These are phyloP conservation scores for Drosophila helvetica DNA, from an alignment of 2,888 invertebrate species.

Conservation along the genomic window DNA sequence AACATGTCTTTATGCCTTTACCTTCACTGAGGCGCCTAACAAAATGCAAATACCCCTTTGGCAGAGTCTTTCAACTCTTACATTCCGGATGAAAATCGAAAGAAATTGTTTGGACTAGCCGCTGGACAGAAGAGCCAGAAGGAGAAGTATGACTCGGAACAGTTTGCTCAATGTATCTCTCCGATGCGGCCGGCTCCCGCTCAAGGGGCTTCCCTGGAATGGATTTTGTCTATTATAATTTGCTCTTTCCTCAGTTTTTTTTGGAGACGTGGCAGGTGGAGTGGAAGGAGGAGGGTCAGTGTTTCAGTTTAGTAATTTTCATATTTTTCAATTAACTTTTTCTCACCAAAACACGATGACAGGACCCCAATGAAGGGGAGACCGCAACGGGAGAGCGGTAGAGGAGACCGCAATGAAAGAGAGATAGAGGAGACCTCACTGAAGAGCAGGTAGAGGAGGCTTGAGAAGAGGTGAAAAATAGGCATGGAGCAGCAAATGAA, in stretches of 20 bases:
- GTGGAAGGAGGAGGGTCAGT: neutral
- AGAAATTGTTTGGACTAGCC: slow-evolving; percentile 50
- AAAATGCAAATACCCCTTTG: slow-evolving; percentile 24
- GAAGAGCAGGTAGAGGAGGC: too few species aligned
- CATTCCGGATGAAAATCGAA: slow-evolving; percentile 45
- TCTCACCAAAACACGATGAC: slow-evolving; percentile 40
- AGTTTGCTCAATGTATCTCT: slow-evolving; percentile 4
- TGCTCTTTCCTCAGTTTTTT: slow-evolving; percentile 12
- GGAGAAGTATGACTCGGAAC: neutral
- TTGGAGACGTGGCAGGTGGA: neutral
- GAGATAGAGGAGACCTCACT: neutral
- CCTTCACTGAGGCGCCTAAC: neutral
- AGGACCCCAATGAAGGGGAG: slow-evolving; percentile 33
- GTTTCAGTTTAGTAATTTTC: slow-evolving; percentile 53
- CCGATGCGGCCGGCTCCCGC: slow-evolving; percentile 5
- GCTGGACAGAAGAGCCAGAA: slow-evolving; percentile 6
- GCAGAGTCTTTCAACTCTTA: slow-evolving; percentile 49
- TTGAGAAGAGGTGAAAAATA: too few species aligned
- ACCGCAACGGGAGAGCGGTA: slow-evolving; percentile 1
- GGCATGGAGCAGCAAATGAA: neutral
- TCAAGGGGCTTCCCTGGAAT: slow-evolving; percentile 6
- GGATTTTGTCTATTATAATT: slow-evolving; percentile 25
- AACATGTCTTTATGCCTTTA: neutral
- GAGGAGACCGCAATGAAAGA: too few species aligned
- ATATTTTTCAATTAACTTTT: slow-evolving; percentile 67